These are phyloP conservation scores for Mizuhopecten yessoensis DNA, from an alignment of 1,140 invertebrate genomes.

Conservation along the genomic window DNA sequence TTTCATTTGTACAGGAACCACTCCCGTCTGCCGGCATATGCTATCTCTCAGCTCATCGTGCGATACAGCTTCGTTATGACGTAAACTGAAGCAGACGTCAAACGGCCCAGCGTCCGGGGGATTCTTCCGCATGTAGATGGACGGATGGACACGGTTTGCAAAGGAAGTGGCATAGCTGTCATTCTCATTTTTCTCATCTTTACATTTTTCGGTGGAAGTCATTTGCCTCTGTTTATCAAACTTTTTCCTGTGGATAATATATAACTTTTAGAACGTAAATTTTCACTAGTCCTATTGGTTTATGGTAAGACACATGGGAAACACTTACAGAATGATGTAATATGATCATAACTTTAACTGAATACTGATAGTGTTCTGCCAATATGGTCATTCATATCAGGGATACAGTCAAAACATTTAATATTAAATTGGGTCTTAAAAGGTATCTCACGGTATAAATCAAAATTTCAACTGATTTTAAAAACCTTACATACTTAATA, in stretches of 20 bases:
- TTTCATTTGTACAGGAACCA: conserved; percentile 32
- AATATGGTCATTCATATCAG: too few relatives aligned
- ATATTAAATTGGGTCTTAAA: too few relatives aligned
- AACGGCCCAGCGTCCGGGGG: conserved; percentile 45
- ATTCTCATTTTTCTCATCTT: not conserved
- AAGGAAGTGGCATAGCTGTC: not conserved
- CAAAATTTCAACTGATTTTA: too few relatives aligned
- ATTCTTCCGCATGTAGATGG: conserved; percentile 48
- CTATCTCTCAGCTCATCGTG: conserved; percentile 53
- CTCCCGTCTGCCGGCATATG: not conserved
- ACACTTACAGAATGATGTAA: too few relatives aligned
- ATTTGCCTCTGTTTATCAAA: not conserved
- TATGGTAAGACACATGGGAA: too few relatives aligned
- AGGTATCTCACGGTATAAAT: too few relatives aligned
- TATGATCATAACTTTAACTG: too few relatives aligned
- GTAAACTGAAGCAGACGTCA: conserved; percentile 56
- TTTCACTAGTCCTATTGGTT: too few relatives aligned
- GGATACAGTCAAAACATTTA: too few relatives aligned
- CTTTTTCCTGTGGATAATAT: not conserved
- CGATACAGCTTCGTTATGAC: conserved; percentile 56
- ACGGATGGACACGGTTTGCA: conserved; percentile 45
- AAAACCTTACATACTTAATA: too few relatives aligned
- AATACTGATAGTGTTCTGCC: too few relatives aligned
- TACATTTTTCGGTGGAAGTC: not conserved
- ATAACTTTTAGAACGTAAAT: too few relatives aligned